Evolutionary conservation across 1,140 invertebrate species (phyloP), one percentile per base, ranked within the genome.

Genomic region (Drosophila kohkoa): DNA sequence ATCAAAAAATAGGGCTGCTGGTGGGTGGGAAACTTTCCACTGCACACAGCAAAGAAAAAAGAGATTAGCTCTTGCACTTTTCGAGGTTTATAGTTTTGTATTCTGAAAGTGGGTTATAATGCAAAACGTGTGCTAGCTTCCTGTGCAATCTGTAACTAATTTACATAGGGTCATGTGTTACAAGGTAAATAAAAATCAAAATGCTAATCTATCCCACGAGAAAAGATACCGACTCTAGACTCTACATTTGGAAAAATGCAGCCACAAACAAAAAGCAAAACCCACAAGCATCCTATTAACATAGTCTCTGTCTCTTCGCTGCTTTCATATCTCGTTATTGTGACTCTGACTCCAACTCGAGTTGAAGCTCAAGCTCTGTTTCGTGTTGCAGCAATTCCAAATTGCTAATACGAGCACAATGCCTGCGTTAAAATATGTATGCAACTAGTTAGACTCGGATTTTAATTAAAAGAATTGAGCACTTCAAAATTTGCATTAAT

Each of bases 81-180:
- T 25, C 20, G 20, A 28, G 52, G 28, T 67, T 67, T 30, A 35
- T 25, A n/a, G n/a, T 20, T 65, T 65, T 48, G 20, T 5, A 43
- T 45, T 1, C 59, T 15, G 64, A 73, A 73, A 73, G 48, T 73
- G 64, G 70, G 70, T 73, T 73, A 73, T 59, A 67, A 60, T 73
- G 70, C 55, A 73, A 59, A 57, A 49, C 46, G 32, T 58, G 49
- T 64, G 60, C 30, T 52, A 35, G 32, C 55, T 70, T 62, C 38
- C 51, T 71, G 32, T 30, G 30, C 43, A 49, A 57, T 30, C 52
- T 71, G 69, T 43, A 43, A 43, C 71, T 74, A 59, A 74, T 74
- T 74, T 68, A 71, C 67, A 75, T 75, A 64, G 59, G 66, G 66
- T 70, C 65, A 70, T 70, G 72, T 70, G 72, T 70, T 49, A 16